These are phyloP conservation scores for Drosophila tristis DNA, from an alignment of 1,140 invertebrate genomes.

Conservation along the genomic window DNA sequence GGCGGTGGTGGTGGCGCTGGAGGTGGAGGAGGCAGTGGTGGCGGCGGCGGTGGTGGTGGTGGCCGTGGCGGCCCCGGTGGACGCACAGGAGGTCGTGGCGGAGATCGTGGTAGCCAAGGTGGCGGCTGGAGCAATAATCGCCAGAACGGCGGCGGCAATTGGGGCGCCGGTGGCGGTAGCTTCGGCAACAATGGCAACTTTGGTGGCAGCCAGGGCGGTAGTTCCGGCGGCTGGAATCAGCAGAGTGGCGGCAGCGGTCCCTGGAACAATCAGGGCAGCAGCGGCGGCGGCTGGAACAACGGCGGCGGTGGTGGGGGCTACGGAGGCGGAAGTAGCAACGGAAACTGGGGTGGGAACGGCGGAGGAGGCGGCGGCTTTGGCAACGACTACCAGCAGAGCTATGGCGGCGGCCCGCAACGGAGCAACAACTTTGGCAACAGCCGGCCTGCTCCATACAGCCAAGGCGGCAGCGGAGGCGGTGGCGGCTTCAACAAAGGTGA, in stretches of 20 bases:
- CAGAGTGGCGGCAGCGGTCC: constrained; percentile 59
- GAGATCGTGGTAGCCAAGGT: constrained; percentile 68
- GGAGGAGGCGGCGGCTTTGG: constrained; percentile 88
- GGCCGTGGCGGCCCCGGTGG: constrained; percentile 51
- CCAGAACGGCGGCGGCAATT: constrained; percentile 84
- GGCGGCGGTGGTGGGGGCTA: constrained; percentile 71
- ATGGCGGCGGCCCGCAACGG: constrained; percentile 89
- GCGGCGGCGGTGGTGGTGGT: constrained; percentile 49
- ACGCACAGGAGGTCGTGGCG: constrained; percentile 46
- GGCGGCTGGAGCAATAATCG: constrained; percentile 71
- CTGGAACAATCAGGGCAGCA: constrained; percentile 71
- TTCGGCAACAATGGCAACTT: constrained; percentile 76
- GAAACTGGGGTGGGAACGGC: constrained; percentile 71
- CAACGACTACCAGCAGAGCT: constrained; percentile 90
- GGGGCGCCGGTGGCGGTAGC: constrained; percentile 84
- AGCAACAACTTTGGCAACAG: constrained; percentile 87
- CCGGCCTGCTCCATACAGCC: constrained; percentile 86
- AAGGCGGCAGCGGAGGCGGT: constrained; percentile 62
- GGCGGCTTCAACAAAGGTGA: constrained; percentile 76
- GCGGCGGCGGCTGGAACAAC: constrained; percentile 82
- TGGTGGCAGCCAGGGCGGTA: constrained; percentile 54
- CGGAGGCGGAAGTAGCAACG: constrained; percentile 52
- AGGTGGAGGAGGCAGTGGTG: constrained; percentile 32
- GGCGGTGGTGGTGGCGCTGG: constrained; percentile 44
- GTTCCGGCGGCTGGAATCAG: constrained; percentile 72